Conservation (phyloP, 2,113 vertebrate species). For the Scartelaos histophorus region DNA sequence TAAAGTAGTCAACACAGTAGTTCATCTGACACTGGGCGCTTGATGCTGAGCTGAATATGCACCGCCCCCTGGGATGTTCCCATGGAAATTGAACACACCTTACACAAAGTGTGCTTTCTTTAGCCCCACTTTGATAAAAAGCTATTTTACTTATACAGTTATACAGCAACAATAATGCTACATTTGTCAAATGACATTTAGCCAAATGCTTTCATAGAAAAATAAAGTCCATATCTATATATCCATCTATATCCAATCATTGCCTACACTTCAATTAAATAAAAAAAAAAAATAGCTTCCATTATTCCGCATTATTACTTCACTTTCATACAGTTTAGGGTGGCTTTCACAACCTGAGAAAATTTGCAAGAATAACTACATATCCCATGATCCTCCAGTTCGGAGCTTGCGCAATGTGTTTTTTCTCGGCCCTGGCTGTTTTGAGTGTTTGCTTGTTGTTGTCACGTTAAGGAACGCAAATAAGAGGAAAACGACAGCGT, state of each 20-base stretch:
- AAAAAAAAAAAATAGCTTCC: neutral
- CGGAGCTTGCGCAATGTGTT: conserved; percentile 67
- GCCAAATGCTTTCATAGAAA: neutral
- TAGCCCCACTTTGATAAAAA: neutral
- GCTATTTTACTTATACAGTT: neutral
- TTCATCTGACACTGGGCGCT: conserved; percentile 20
- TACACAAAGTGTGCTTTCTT: conserved; percentile 12
- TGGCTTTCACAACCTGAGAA: neutral
- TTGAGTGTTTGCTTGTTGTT: conserved; percentile 57
- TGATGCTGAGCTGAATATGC: conserved; percentile 6
- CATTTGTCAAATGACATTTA: no score
- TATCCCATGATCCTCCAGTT: conserved; percentile 48
- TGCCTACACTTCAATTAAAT: neutral
- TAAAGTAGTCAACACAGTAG: conserved; percentile 12
- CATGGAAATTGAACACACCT: conserved; percentile 22
- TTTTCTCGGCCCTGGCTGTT: conserved; percentile 52
- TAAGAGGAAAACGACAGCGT: conserved; percentile 29
- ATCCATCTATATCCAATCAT: neutral
- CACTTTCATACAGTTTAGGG: no score
- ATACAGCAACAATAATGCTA: no score
- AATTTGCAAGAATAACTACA: conserved; percentile 38
- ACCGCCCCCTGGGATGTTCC: conserved; percentile 55
- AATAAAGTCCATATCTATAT: neutral
- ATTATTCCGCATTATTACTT: neutral
- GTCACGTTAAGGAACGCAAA: conserved; percentile 42